Evolutionary conservation across 2,113 vertebrate species (phyloP).

Genomic region (Puntigrus tetrazona): DNA sequence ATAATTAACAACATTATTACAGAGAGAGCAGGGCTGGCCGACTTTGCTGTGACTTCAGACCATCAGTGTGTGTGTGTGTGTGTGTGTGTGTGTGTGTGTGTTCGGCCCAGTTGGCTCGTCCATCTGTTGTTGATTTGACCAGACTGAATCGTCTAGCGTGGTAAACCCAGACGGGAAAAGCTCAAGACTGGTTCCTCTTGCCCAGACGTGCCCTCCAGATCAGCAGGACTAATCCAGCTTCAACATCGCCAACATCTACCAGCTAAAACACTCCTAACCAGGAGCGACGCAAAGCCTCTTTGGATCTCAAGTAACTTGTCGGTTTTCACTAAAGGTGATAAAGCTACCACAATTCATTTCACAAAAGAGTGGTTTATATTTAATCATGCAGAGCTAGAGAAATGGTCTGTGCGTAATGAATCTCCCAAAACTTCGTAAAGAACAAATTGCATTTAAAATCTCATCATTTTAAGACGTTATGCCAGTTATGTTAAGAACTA

Average conservation of each 20-base stretch:
- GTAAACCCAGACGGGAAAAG: conserved; percentile 20
- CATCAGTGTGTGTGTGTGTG: background rate
- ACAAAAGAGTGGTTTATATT: background rate
- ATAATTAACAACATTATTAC: conserved; percentile 30
- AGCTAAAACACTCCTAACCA: background rate
- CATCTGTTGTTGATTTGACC: conserved; percentile 53
- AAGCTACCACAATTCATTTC: background rate
- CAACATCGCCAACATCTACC: background rate
- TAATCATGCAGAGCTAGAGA: background rate
- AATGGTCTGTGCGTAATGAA: background rate
- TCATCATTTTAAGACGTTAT: background rate
- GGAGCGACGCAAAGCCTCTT: background rate
- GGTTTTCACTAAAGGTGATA: background rate
- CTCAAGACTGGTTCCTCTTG: background rate
- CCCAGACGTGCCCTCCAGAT: conserved; percentile 3
- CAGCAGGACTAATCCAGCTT: conserved; percentile 12
- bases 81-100: conserved; percentile 45
- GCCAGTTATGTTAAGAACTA: background rate
- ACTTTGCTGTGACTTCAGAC: background rate
- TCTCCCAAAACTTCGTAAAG: background rate
- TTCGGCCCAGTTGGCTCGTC: conserved; percentile 31
- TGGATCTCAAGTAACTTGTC: too few species aligned
- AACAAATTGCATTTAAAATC: background rate
- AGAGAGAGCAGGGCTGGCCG: background rate
- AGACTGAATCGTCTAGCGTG: conserved; percentile 10